Evolutionary conservation across 2,113 vertebrate genomes (phyloP).

Genomic region (Jacana jacana): DNA sequence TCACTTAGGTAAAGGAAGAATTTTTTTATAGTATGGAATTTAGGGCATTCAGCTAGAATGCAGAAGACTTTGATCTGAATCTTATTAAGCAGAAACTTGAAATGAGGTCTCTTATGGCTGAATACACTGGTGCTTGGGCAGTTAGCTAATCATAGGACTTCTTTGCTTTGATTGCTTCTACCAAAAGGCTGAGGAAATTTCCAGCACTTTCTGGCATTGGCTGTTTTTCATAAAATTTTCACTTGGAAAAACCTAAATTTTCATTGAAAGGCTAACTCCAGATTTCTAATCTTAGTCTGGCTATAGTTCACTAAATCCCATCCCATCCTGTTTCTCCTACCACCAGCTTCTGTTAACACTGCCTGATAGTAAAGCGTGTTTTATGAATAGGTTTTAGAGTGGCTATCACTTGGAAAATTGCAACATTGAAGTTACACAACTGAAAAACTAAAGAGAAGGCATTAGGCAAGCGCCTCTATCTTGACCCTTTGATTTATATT

Average conservation of each 20-base stretch:
- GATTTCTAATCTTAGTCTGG: neutral
- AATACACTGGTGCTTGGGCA: neutral
- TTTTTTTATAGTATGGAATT: neutral
- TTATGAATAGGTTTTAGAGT: neutral
- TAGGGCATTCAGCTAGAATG: neutral
- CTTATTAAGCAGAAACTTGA: neutral
- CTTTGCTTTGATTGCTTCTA: constrained; percentile 13
- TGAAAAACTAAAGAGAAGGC: neutral
- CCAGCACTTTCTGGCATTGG: neutral
- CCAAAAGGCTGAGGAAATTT: neutral
- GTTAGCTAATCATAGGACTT: neutral
- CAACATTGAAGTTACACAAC: neutral
- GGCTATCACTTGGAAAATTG: neutral
- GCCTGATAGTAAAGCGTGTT: neutral
- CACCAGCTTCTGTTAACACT: neutral
- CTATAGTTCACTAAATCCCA: neutral
- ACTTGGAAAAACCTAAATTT: neutral
- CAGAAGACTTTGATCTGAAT: constrained; percentile 31
- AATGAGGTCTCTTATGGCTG: neutral
- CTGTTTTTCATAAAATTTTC: neutral
- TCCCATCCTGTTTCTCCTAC: neutral
- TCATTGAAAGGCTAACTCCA: neutral
- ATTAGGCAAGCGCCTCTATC: neutral
- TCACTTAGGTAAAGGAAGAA: neutral
- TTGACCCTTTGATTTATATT: neutral